Evolutionary conservation across 2,888 invertebrate genomes (phyloP), one percentile per base, ranked within the genome.

Genomic region (Hyles lineata): DNA sequence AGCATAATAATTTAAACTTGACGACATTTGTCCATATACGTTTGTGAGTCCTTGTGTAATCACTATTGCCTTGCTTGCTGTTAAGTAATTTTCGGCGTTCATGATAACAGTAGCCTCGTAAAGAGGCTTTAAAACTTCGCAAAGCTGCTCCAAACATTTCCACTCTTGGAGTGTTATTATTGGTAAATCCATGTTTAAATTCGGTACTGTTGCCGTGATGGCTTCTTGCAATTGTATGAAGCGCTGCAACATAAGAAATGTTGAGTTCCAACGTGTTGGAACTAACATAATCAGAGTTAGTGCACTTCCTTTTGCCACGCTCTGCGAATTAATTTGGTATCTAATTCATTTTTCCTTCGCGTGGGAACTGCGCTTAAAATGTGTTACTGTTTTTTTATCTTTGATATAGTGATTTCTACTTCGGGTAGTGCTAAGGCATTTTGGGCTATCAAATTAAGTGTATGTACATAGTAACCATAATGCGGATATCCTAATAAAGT

Each of bases 401-500:
- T 82, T 0, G 78, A 77, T 9, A 78, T 15, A 11, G 2, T 15
- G 43, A 2, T 5, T 70, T 62, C 9, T 19, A 74, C 17, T 43
- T 43, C 43, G 11, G 43, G 43, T 32, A 29, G 19, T 21, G 23
- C 62, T 32, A 80, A 55, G 0, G 77, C 75, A 35, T 76, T 73
- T 71, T 79, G 71, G 0, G 80, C 77, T 6, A 80, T 78, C 55
- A 80, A 72, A 67, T 83, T 83, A 32, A 82, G 50, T 0, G 77
- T 78, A 61, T 83, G 80, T 1, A 59, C 82, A 55, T 71, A 80
- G 69, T 80, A 82, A 9, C 81, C 80, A 63, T 72, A 82, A 74
- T 83, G 80, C 35, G 25, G 11, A 15, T 23, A 25, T 23, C 23
- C 25, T 60, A 55, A 19, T 19, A 19, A 17, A 55, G 52, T 55